Evolutionary conservation across 2,797 vertebrate genomes (phyloP), one percentile per base, ranked within the genome.

Genomic region (Limnodromus scolopaceus): DNA sequence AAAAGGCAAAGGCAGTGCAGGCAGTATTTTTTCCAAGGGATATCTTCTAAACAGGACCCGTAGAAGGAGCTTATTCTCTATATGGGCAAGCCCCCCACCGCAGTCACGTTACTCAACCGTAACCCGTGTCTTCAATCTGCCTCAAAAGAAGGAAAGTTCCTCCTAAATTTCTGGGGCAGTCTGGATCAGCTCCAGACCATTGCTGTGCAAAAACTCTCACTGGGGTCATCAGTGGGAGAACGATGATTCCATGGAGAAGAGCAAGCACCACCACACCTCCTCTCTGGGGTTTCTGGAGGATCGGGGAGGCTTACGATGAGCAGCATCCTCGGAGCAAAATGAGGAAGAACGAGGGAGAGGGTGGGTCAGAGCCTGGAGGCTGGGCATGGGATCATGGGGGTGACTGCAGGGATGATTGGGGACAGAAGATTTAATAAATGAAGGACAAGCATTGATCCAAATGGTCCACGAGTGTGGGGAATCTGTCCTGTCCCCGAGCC

Each of bases 381-480:
- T 41, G 69, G 34, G 18, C 7, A 5, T 2, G 7, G 69, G 13
- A 30, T 32, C 6, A 2, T 1, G 10, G 22, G 5, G n/a, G 8
- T 11, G 61, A 19, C 12, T 39, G 5, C 18, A 70, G 20, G 48
- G 43, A 53, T 24, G 22, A 48, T 3, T 45, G 7, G 38, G 20
- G 23, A 71, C 12, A 2, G 2, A 9, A 63, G 48, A 45, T 60
- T 58, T 17, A 49, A 48, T 23, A 34, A 64, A 54, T 9, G 28
- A 81, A 48, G 57, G 79, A 39, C 17, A 55, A n/a, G 8, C 16
- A 38, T 39, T 0, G 5, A 16, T 34, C 27, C 28, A 66, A 8
- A 9, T 0, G 0, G 25, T 39, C 63, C 34, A 6, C 1, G 8
- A 1, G 18, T 1, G 22, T 10, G 28, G 16, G 43, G 43, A 61